These are phyloP conservation scores for Prionailurus viverrinus DNA, from an alignment of 2,113 vertebrate species.

Conservation along the genomic window DNA sequence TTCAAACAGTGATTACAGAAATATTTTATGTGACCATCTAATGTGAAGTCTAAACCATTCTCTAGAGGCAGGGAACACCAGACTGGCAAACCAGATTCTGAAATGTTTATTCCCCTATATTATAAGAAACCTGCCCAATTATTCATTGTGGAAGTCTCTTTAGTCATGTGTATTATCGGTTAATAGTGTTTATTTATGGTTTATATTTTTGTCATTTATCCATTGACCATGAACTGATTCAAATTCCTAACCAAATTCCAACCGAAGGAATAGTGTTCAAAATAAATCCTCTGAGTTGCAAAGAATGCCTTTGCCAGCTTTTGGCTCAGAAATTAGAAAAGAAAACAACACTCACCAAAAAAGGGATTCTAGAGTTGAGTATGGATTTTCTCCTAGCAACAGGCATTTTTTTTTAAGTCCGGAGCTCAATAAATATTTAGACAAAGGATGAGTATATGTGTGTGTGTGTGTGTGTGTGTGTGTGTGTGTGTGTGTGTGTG, in stretches of 20 bases:
- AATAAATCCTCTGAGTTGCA: slow-evolving; percentile 66
- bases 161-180: slow-evolving; percentile 48
- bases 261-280: slow-evolving; percentile 64
- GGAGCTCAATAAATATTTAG: slow-evolving; percentile 5
- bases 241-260: slow-evolving; percentile 59
- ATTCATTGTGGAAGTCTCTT: slow-evolving; percentile 51
- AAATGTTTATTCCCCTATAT: slow-evolving; percentile 33
- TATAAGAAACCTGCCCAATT: neutral
- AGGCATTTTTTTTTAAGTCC: slow-evolving; percentile 31
- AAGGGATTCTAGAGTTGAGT: neutral
- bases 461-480: neutral
- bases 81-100: neutral
- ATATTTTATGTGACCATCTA: neutral
- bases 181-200: neutral
- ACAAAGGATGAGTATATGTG: neutral
- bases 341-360: slow-evolving; percentile 4
- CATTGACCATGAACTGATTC: slow-evolving; percentile 51
- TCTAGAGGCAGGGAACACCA: neutral
- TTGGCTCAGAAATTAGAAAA: slow-evolving; percentile 68
- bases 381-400: neutral
- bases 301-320: slow-evolving; percentile 54
- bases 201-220: slow-evolving; percentile 68
- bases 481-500: neutral
- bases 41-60: neutral
- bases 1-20: neutral